Evolutionary conservation across 2,888 invertebrate genomes (phyloP).

Genomic region (Diaprepes abbreviatus): DNA sequence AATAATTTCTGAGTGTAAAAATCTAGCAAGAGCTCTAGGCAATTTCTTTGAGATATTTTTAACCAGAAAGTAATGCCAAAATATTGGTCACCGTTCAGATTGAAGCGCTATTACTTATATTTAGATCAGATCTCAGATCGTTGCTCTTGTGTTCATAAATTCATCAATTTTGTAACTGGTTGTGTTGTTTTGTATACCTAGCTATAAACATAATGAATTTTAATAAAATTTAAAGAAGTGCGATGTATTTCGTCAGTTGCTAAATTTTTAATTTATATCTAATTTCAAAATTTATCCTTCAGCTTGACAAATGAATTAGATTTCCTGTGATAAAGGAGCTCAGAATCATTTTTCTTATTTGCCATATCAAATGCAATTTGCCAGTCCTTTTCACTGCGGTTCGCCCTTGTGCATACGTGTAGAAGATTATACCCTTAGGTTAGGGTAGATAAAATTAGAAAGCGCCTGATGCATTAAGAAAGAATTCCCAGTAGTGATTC

Average conservation of each 20-base stretch:
- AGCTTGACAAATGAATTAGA: no score
- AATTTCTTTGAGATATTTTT: conserved; percentile 24
- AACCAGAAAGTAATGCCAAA: conserved; percentile 14
- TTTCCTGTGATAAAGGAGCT: not conserved
- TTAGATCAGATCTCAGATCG: conserved; percentile 22
- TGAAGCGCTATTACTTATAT: conserved; percentile 11
- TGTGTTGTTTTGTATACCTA: no score
- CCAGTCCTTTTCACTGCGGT: not conserved
- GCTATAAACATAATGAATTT: no score
- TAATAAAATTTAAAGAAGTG: no score
- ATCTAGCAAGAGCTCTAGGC: no score
- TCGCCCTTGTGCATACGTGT: conserved; percentile 12
- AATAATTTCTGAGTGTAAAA: no score
- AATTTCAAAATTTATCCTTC: no score
- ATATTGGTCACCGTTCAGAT: conserved; percentile 19
- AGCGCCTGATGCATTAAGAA: conserved; percentile 15
- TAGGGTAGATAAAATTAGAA: conserved; percentile 20
- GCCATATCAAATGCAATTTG: conserved; percentile 13
- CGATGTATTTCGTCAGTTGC: no score
- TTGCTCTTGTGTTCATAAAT: conserved; percentile 1
- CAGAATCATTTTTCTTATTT: conserved; percentile 13
- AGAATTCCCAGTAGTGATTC: conserved; percentile 6
- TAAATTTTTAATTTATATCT: no score
- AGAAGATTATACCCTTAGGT: conserved; percentile 19
- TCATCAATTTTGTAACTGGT: not conserved